Evolutionary conservation across 2,113 vertebrate genomes (phyloP).

Genomic region (Brevimyrus niger): DNA sequence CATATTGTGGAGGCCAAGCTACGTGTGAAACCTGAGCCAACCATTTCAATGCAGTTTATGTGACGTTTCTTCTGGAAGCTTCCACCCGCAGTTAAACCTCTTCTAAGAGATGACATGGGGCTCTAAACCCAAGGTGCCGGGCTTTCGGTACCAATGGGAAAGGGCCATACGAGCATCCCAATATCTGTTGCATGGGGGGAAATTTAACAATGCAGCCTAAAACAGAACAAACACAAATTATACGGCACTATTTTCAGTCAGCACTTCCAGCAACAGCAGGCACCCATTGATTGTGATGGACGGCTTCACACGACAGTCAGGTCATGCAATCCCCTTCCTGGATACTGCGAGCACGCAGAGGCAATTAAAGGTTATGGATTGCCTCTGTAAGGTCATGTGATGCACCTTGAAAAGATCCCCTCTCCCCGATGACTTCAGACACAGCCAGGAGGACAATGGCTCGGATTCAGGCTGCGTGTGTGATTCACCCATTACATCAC

Average conservation of each 20-base stretch:
- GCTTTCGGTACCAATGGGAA: neutral
- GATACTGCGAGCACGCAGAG: neutral
- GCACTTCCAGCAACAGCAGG: neutral
- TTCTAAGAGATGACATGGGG: neutral
- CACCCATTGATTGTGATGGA: neutral
- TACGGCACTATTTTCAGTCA: neutral
- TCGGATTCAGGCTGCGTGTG: neutral
- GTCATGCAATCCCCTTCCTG: neutral
- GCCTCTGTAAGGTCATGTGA: neutral
- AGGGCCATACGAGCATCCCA: neutral
- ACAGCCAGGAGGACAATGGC: neutral
- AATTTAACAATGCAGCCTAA: neutral
- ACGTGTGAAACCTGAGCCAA: neutral
- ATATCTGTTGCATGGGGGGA: neutral
- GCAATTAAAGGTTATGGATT: neutral
- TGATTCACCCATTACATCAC: neutral
- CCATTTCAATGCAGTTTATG: neutral
- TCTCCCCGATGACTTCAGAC: neutral
- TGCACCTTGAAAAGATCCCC: neutral
- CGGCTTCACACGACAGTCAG: neutral
- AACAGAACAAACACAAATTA: neutral
- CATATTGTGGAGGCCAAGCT: neutral
- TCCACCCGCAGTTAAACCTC: neutral
- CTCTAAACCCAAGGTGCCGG: neutral
- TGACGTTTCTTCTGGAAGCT: neutral